A percentile compares a stretch with the other conserved stretches of the same genome.
Conservation (phyloP, 2,113 vertebrate species). For the Pelobates fuscus region DNA sequence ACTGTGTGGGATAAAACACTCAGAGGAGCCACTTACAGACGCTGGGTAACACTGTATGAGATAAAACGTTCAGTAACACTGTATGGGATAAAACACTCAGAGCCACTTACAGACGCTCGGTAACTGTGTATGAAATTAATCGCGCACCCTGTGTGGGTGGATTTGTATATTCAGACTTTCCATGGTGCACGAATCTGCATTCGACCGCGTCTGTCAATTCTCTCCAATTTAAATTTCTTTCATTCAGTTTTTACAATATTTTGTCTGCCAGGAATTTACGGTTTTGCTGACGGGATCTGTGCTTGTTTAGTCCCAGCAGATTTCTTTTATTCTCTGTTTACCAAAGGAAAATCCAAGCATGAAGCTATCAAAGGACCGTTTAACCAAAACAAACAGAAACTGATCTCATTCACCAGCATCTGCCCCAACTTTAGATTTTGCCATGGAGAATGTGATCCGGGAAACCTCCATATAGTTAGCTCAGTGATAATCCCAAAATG, state of each 20-base stretch:
- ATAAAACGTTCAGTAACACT: no score
- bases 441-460: no score
- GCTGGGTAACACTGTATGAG: no score
- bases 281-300: neutral
- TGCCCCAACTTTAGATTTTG: neutral
- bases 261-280: constrained; percentile 12
- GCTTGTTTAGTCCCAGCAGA: constrained; percentile 1
- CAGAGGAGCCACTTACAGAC: no score
- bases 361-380: neutral
- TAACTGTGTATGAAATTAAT: no score
- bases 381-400: neutral
- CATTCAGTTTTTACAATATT: constrained; percentile 19
- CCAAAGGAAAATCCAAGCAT: constrained; percentile 12
- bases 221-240: no score
- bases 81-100: no score
- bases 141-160: neutral
- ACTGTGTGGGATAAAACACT: no score
- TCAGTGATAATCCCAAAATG: no score
- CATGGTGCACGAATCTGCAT: neutral
- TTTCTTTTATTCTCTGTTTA: constrained; percentile 27
- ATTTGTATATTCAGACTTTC: no score
- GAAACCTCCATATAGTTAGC: neutral
- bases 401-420: neutral
- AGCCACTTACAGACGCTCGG: no score
- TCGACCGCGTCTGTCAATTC: constrained; percentile 20